Evolutionary conservation across 2,113 vertebrate genomes (phyloP), one percentile per base, ranked within the genome.

Genomic region (Chaetorhynchus papuensis): DNA sequence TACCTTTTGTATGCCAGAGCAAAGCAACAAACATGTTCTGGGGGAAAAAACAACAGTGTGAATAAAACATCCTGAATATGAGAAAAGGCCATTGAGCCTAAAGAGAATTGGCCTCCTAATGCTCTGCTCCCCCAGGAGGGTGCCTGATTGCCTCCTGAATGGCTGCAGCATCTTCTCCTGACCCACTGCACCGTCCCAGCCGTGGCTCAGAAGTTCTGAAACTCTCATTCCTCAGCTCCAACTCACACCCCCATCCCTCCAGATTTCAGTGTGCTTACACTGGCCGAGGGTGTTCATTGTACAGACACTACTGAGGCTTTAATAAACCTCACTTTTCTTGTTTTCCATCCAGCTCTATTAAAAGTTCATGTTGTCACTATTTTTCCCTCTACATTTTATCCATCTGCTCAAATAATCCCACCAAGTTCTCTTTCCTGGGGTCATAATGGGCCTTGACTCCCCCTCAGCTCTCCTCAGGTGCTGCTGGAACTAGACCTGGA

Each of bases 11-110:
- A 39, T 18, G 13, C 30, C 45, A 64, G 44, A 75, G n/a, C 33
- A 87, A 79, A 91, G 31, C 53, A 85, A 26, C 7, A 20, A 59
- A n/a, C 9, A 14, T 1, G 2, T 60, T 80, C 61, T 45, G 41
- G 45, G 30, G n/a, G 42, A 23, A 24, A 30, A 82, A 82, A 41
- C 49, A 94, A 21, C 24, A 56, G 15, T 7, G 75, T 79, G 69
- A 94, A 93, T 83, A 90, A 89, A 96, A 85, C 47, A 80, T 47
- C 6, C 2, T 65, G 94, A 85, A 84, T 83, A 39, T 7, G 63
- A 95, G 89, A 90, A 93, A 95, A 96, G 93, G 91, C 83, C 94
- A 60, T 10, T 54, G 10, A 10, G 81, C 53, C 91, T 75, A 5
- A 12, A 39, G 89, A 85, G 93, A 22, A 64, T 56, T 94, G 52